phyloP scores from a whole-genome alignment of 2,113 vertebrate species.

The Ascaphus truei region DNA sequence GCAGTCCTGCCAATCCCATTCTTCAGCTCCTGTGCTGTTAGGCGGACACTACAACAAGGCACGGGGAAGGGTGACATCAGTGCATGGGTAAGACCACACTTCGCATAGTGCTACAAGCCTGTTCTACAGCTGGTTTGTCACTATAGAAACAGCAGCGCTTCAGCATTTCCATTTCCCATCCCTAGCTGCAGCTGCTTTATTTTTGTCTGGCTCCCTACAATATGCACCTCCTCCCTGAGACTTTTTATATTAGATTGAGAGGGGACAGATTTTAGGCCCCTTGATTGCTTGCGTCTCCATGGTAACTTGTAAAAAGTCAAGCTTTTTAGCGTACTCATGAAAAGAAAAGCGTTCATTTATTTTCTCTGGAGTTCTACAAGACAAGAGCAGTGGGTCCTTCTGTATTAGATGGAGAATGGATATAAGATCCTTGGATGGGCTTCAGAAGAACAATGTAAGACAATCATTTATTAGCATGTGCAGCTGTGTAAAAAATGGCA shows the following conservation, averaged over 20 bases:
- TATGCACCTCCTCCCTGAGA: not conserved
- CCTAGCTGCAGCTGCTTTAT: not conserved
- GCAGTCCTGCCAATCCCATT: slow-evolving; percentile 12
- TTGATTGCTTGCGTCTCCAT: slow-evolving; percentile 1
- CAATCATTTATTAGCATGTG: too few relatives aligned
- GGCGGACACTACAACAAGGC: not conserved
- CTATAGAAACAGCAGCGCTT: slow-evolving; percentile 20
- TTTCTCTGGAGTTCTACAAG: too few relatives aligned
- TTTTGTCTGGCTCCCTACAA: not conserved
- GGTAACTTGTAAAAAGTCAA: not conserved
- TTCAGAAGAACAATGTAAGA: too few relatives aligned
- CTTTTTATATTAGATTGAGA: not conserved
- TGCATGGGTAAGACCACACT: too few relatives aligned
- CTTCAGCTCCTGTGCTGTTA: not conserved
- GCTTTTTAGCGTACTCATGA: not conserved
- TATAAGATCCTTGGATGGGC: too few relatives aligned
- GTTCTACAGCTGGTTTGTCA: not conserved
- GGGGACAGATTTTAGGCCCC: not conserved
- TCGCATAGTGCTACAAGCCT: too few relatives aligned
- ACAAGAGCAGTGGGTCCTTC: too few relatives aligned
- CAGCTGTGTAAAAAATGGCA: too few relatives aligned
- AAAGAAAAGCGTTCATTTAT: not conserved
- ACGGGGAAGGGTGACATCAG: not conserved
- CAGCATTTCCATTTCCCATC: too few relatives aligned
- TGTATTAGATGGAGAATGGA: too few relatives aligned